These are phyloP conservation scores for Acanthiza pusilla DNA, from an alignment of 2,797 vertebrate genomes.

Conservation along the genomic window DNA sequence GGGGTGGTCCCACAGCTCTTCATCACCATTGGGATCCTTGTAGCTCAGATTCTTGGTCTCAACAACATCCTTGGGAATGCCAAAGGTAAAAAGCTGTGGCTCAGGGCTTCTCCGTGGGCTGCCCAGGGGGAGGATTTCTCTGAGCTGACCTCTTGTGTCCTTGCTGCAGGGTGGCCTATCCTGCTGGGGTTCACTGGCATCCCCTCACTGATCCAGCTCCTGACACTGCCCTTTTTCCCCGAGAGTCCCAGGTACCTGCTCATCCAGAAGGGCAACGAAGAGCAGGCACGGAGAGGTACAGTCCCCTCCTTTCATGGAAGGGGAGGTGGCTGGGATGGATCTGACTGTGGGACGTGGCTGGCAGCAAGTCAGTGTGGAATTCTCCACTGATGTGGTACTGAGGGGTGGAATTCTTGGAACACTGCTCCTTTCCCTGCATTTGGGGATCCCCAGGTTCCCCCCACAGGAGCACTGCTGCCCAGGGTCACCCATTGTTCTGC, in stretches of 20 bases:
- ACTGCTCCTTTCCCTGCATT: accelerated
- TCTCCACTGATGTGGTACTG: accelerated
- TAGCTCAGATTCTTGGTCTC: slow-evolving; percentile 88
- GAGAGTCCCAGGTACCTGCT: slow-evolving; percentile 94
- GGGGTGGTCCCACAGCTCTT: slow-evolving; percentile 89
- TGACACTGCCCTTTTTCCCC: slow-evolving; percentile 86
- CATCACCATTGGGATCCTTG: slow-evolving; percentile 90
- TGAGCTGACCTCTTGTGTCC: neutral
- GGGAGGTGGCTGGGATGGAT: neutral
- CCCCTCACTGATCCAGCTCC: slow-evolving; percentile 82
- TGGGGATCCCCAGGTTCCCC: neutral
- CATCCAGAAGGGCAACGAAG: slow-evolving; percentile 81
- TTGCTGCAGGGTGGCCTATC: slow-evolving; percentile 79
- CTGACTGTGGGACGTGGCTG: neutral
- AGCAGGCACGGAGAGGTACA: slow-evolving; percentile 77
- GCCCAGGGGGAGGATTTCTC: neutral
- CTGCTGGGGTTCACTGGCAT: slow-evolving; percentile 87
- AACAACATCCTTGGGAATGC: slow-evolving; percentile 78
- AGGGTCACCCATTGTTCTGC: accelerated
- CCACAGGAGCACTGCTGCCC: neutral
- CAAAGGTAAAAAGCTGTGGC: slow-evolving; percentile 70
- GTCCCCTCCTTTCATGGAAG: no score
- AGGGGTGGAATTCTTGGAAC: neutral
- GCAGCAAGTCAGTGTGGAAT: neutral
- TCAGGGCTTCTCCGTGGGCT: neutral